Conservation (phyloP, 2,113 vertebrate genomes). For the Anoura caudifer region DNA sequence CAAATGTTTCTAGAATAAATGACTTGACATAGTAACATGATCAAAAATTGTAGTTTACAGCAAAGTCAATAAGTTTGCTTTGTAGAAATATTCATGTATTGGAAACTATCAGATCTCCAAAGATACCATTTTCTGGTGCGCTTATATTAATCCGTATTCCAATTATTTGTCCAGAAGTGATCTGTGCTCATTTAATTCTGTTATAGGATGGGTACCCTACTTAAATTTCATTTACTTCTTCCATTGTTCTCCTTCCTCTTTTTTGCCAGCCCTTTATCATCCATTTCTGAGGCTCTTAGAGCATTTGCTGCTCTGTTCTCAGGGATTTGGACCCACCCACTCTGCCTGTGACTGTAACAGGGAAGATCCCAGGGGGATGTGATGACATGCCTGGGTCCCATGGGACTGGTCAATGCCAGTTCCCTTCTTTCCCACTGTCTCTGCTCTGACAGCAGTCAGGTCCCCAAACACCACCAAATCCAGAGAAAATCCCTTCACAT, state of each 20-base stretch:
- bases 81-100: not conserved
- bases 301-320: not conserved
- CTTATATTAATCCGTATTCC: not conserved
- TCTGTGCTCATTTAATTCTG: not conserved
- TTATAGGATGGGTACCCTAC: not conserved
- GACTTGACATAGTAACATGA: not conserved
- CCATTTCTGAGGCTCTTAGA: not conserved
- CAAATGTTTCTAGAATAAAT: not conserved
- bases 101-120: not conserved
- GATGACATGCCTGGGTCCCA: accelerated
- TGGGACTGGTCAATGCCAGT: too few relatives aligned
- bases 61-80: not conserved
- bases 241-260: not conserved
- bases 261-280: not conserved
- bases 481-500: not conserved
- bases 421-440: not conserved
- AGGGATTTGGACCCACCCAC: not conserved
- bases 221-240: not conserved
- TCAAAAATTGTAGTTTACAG: not conserved
- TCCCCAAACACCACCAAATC: not conserved
- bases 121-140: not conserved
- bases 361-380: not conserved
- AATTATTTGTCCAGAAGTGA: not conserved
- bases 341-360: not conserved
- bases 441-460: not conserved